Percentiles rank a stretch among this genome's conserved stretches.
phyloP scores from a whole-genome alignment of 2,797 vertebrate species.

The Syngnathus acus region DNA sequence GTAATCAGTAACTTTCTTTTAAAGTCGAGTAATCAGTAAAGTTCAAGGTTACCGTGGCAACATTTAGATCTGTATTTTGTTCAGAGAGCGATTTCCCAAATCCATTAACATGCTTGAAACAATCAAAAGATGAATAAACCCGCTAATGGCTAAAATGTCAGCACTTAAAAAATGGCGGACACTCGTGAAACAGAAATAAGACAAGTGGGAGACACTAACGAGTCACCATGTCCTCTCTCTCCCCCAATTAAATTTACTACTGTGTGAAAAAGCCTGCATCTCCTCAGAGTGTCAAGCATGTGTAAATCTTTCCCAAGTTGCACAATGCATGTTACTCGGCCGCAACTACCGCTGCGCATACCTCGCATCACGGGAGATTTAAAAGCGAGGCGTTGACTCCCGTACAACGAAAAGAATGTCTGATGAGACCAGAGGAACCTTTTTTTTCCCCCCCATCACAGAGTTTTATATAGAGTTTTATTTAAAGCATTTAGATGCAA shows the following conservation, averaged over 20 bases:
- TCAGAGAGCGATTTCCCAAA: background rate
- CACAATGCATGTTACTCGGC: background rate
- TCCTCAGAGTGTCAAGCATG: background rate
- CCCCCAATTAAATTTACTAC: background rate
- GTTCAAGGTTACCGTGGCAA: too few species aligned
- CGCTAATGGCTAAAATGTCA: background rate
- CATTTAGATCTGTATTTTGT: too few species aligned
- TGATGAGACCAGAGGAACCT: background rate
- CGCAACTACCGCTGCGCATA: background rate
- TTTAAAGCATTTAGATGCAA: too few species aligned
- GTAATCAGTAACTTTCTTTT: too few species aligned
- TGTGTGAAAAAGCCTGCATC: background rate
- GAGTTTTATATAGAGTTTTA: too few species aligned
- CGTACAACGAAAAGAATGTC: background rate
- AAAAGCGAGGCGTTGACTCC: background rate
- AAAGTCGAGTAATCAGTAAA: too few species aligned
- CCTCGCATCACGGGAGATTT: background rate
- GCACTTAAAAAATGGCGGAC: constrained; percentile 25
- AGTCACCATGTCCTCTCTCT: background rate
- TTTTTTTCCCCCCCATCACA: background rate
- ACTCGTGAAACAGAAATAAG: background rate
- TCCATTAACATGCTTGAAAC: background rate
- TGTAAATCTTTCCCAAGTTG: background rate
- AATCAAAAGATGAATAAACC: background rate
- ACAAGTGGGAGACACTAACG: background rate